Evolutionary conservation across 2,797 vertebrate genomes (phyloP), one percentile per base, ranked within the genome.

Genomic region (Gymnothorax reevesii): DNA sequence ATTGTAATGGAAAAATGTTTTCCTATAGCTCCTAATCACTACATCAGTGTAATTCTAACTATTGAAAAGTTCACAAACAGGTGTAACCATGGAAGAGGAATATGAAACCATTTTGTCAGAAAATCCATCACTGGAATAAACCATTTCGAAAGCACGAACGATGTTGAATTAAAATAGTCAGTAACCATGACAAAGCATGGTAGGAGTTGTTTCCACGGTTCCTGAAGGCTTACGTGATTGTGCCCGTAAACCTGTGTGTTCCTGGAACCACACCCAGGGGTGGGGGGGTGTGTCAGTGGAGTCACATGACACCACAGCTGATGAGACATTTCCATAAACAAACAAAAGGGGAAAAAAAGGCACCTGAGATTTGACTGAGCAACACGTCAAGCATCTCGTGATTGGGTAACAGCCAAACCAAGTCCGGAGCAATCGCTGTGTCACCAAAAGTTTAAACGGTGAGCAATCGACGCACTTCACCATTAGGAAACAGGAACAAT

Each of bases 401-500:
- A 55, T 64, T 86, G 64, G 9, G 83, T 57, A 86, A 54, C 5
- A 55, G 25, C 25, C 13, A 7, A 5, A 27, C 27, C 4, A 27
- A 54, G 25, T 13, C 25, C 22, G 17, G 57, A 64, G 71, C 86
- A 86, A 55, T 54, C 71, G 57, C 0, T 8, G 57, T 66, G 82
- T 90, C 91, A 91, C 89, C 85, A 89, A 77, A 49, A 33, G 80
- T 15, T 86, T 87, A 89, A 92, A 90, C 9, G 17, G 84, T 92
- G 88, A 92, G 86, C 86, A 89, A 89, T 71, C 75, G 71, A 87
- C 9, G 73, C 4, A 64, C 42, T 86, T 88, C 85, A 84, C 27
- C 17, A 83, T 33, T 7, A 57, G 42, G 88, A 89, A 89, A 88
- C 73, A 87, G 88, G 90, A 91, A 91, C 87, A 88, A 90, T 90